Conservation (phyloP, 1,140 invertebrate species). For the Drosophila sturtevanti region DNA sequence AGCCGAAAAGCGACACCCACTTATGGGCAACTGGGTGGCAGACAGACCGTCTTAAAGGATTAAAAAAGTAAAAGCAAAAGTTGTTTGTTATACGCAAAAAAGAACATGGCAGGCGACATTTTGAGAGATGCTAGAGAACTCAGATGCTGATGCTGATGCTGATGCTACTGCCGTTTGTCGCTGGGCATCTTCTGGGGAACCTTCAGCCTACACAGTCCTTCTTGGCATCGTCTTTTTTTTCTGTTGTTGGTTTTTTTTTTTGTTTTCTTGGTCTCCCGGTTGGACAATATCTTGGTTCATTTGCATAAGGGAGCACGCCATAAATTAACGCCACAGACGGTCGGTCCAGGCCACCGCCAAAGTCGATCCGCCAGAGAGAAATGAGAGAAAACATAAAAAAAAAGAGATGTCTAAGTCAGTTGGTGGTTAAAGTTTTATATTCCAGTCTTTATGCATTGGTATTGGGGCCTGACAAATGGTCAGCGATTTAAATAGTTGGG, state of each 20-base stretch:
- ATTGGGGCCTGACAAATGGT: slow-evolving; percentile 48
- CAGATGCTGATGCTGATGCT: too few species aligned
- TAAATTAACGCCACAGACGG: slow-evolving; percentile 63
- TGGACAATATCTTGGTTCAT: slow-evolving; percentile 58
- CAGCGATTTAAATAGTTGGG: slow-evolving; percentile 35
- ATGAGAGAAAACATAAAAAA: not conserved
- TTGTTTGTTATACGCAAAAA: slow-evolving; percentile 52
- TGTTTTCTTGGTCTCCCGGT: not conserved
- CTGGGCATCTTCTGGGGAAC: not conserved
- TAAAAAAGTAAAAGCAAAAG: slow-evolving; percentile 58
- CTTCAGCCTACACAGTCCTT: not conserved
- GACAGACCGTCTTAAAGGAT: slow-evolving; percentile 63
- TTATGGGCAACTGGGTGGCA: slow-evolving; percentile 17
- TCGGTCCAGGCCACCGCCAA: slow-evolving; percentile 24
- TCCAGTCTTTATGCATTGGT: not conserved
- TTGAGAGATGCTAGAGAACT: slow-evolving; percentile 13
- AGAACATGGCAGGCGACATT: slow-evolving; percentile 54
- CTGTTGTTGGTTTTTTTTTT: not conserved
- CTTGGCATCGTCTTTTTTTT: not conserved
- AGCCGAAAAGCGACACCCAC: not conserved
- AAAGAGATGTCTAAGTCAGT: not conserved
- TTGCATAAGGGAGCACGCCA: slow-evolving; percentile 70
- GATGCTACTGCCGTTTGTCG: not conserved
- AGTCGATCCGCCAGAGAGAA: slow-evolving; percentile 11
- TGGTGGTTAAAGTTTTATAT: not conserved